These are phyloP conservation scores for Cheilosia scutellata DNA, from an alignment of 2,888 invertebrate species.

Conservation along the genomic window DNA sequence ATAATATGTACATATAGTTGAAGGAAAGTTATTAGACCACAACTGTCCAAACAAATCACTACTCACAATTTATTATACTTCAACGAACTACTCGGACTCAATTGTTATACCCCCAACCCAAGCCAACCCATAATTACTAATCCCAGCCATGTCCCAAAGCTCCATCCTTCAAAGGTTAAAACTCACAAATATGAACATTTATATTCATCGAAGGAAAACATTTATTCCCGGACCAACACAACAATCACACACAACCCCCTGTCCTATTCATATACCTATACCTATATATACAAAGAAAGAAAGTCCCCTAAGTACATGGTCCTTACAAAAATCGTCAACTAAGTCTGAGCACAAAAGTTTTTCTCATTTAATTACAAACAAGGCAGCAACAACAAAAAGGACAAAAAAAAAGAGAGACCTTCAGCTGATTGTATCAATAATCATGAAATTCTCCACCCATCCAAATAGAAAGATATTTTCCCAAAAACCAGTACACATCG, in stretches of 20 bases:
- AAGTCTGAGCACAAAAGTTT: slow-evolving; percentile 47
- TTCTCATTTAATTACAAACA: slow-evolving; percentile 65
- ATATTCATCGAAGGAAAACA: slow-evolving; percentile 42
- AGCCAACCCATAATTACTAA: background rate
- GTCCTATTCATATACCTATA: slow-evolving; percentile 16
- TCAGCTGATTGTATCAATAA: slow-evolving; percentile 72
- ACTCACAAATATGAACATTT: slow-evolving; percentile 50
- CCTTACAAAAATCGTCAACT: slow-evolving; percentile 59
- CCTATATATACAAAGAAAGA: slow-evolving; percentile 11
- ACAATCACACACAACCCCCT: slow-evolving; percentile 14
- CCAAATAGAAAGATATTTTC: slow-evolving; percentile 24
- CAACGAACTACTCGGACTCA: slow-evolving; percentile 23
- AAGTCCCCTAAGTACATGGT: slow-evolving; percentile 42
- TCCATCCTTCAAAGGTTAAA: slow-evolving; percentile 9
- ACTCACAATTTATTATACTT: slow-evolving; percentile 12
- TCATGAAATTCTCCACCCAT: slow-evolving; percentile 53
- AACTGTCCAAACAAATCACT: slow-evolving; percentile 43
- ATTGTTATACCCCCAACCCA: background rate
- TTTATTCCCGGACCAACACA: slow-evolving; percentile 15
- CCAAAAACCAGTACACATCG: too few species aligned
- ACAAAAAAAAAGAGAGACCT: slow-evolving; percentile 14
- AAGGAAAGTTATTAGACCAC: background rate
- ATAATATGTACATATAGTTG: too few species aligned
- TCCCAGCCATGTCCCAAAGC: slow-evolving; percentile 1
- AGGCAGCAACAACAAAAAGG: slow-evolving; percentile 29